These are phyloP conservation scores for Champsocephalus gunnari DNA, from an alignment of 2,797 vertebrate species.

Conservation along the genomic window DNA sequence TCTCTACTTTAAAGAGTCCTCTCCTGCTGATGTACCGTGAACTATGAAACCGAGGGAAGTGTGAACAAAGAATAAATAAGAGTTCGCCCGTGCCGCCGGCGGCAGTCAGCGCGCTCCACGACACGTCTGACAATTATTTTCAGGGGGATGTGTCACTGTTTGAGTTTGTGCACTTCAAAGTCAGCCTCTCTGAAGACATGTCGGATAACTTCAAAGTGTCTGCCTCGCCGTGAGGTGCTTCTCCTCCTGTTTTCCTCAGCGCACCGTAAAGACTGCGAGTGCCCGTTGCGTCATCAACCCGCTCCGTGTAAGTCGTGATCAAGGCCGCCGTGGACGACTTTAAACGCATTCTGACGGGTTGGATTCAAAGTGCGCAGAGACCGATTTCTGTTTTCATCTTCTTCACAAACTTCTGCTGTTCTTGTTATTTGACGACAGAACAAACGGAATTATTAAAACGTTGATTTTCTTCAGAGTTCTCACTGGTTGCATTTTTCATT, in stretches of 20 bases:
- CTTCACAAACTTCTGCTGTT: neutral
- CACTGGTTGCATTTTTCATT: neutral
- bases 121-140: conserved; percentile 78
- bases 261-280: conserved; percentile 55
- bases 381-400: conserved; percentile 1
- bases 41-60: conserved; percentile 38
- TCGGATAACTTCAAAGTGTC: conserved; percentile 84
- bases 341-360: conserved; percentile 23
- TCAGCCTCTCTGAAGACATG: conserved; percentile 77
- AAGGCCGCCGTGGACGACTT: conserved; percentile 52
- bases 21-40: too few relatives aligned
- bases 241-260: conserved; percentile 72
- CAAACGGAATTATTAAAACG: neutral
- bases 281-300: conserved; percentile 69
- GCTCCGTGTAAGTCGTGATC: conserved; percentile 53
- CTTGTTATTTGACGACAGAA: neutral
- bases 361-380: neutral
- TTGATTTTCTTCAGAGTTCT: neutral
- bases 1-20: too few relatives aligned
- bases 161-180: conserved; percentile 80
- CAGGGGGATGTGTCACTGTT: conserved; percentile 75
- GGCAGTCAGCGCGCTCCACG: conserved; percentile 62
- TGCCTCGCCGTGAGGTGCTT: conserved; percentile 77
- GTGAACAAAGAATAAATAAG: conserved; percentile 58
- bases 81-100: conserved; percentile 65